Evolutionary conservation across 1,140 invertebrate genomes (phyloP).

Genomic region (Drosophila cardini): DNA sequence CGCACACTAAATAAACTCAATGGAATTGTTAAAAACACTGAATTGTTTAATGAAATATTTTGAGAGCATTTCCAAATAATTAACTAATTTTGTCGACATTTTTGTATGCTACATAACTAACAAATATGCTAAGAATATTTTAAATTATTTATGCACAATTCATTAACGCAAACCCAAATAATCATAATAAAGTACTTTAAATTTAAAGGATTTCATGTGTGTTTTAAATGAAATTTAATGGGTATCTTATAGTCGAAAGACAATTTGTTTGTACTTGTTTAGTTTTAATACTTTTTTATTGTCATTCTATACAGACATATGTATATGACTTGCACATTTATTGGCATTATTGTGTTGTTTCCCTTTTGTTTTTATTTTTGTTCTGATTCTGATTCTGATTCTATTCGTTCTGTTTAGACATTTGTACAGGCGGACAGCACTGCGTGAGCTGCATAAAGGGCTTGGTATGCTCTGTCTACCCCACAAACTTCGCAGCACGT

Average conservation of each 20-base stretch:
- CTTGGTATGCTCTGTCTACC: conserved; percentile 15
- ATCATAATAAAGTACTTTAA: too few species aligned
- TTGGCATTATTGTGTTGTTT: conserved; percentile 40
- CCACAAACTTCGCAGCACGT: conserved; percentile 74
- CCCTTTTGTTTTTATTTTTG: conserved; percentile 50
- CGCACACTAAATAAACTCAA: conserved; percentile 22
- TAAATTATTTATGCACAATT: too few species aligned
- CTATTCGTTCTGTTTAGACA: conserved; percentile 67
- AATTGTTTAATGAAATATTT: too few species aligned
- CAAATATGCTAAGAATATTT: too few species aligned
- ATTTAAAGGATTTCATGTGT: too few species aligned
- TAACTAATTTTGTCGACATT: too few species aligned
- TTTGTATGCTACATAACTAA: too few species aligned
- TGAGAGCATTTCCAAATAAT: too few species aligned
- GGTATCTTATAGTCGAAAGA: not conserved
- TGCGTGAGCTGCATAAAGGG: conserved; percentile 50
- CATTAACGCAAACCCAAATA: too few species aligned
- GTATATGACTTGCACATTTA: conserved; percentile 33
- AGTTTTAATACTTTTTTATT: conserved; percentile 18
- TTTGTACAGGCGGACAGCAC: conserved; percentile 63
- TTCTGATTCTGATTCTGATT: conserved; percentile 51
- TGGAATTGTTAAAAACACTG: conserved; percentile 14
- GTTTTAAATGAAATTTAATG: too few species aligned
- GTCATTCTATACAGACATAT: conserved; percentile 13
- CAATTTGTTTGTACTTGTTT: not conserved